A percentile compares a stretch with the other conserved stretches of the same genome.
Evolutionary conservation across 2,888 invertebrate species (phyloP).

Genomic region (Aspidiotus destructor): DNA sequence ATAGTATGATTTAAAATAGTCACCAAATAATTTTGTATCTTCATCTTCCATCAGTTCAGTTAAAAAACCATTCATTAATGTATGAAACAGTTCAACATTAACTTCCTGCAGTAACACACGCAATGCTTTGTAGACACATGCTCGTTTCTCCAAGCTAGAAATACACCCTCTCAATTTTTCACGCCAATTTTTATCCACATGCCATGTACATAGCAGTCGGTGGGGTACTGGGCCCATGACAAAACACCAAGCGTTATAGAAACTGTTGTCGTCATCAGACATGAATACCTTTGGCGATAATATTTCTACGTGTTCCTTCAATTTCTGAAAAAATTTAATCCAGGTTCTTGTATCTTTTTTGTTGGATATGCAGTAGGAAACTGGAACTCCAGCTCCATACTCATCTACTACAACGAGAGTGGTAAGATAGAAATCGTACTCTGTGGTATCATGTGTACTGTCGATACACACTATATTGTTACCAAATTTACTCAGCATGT

Average conservation of each 20-base stretch:
- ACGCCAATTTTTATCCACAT: slow-evolving; percentile 28
- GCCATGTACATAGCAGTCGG: slow-evolving; percentile 34
- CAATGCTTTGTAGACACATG: slow-evolving; percentile 15
- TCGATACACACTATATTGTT: background rate
- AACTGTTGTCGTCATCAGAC: slow-evolving; percentile 34
- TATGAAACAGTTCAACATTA: background rate
- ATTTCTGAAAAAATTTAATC: slow-evolving; percentile 9
- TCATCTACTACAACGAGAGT: slow-evolving; percentile 5
- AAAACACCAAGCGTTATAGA: slow-evolving; percentile 34
- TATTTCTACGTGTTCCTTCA: background rate
- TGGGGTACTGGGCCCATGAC: slow-evolving; percentile 22
- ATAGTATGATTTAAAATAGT: background rate
- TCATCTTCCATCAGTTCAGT: background rate
- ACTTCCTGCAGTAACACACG: slow-evolving; percentile 2
- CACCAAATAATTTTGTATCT: background rate
- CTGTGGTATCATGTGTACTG: background rate
- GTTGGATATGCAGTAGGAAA: background rate
- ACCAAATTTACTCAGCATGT: background rate
- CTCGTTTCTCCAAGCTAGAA: no score
- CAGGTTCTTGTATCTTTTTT: background rate
- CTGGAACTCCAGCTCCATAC: slow-evolving; percentile 7
- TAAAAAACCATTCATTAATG: slow-evolving; percentile 10
- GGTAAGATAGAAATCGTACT: background rate
- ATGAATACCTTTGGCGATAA: slow-evolving; percentile 27
- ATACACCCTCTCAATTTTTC: slow-evolving; percentile 9